Conservation (phyloP, 2,113 vertebrate genomes). For the Cheilinus undulatus region DNA sequence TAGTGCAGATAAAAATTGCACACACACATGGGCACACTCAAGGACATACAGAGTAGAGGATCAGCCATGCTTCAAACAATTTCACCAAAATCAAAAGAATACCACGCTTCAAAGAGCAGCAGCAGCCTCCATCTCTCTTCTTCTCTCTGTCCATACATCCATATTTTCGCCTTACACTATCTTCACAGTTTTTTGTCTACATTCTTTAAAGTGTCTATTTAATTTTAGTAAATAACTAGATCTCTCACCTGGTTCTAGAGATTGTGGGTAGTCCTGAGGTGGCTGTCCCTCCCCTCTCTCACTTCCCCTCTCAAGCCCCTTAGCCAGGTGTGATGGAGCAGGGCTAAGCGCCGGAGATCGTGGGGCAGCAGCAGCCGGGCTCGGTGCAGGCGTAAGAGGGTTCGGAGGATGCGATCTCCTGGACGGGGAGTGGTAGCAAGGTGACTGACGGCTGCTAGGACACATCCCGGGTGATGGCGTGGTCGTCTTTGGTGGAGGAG, state of each 20-base stretch:
- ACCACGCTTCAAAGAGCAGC: constrained; percentile 70
- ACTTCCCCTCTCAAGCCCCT: constrained; percentile 84
- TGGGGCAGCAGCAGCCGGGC: constrained; percentile 86
- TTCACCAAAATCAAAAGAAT: constrained; percentile 76
- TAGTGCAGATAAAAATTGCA: constrained; percentile 35
- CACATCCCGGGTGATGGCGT: constrained; percentile 82
- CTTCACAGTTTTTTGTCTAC: constrained; percentile 26
- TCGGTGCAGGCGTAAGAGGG: constrained; percentile 88
- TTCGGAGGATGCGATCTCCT: constrained; percentile 84
- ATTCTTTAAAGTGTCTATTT: constrained; percentile 18
- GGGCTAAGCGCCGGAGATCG: constrained; percentile 88
- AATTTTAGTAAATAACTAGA: constrained; percentile 9
- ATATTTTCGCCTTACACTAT: neutral
- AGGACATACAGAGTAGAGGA: constrained; percentile 60
- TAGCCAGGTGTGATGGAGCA: constrained; percentile 86
- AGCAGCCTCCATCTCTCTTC: constrained; percentile 31
- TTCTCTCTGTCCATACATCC: constrained; percentile 21
- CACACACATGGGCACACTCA: constrained; percentile 52
- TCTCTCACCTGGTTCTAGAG: constrained; percentile 89
- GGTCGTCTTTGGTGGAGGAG: constrained; percentile 81
- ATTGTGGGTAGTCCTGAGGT: constrained; percentile 87
- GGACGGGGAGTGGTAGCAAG: constrained; percentile 90
- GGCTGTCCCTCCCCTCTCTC: constrained; percentile 87
- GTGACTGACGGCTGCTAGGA: constrained; percentile 86
- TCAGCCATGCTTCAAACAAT: constrained; percentile 64